Evolutionary conservation across 2,113 vertebrate genomes (phyloP).

Genomic region (Columbina picui): DNA sequence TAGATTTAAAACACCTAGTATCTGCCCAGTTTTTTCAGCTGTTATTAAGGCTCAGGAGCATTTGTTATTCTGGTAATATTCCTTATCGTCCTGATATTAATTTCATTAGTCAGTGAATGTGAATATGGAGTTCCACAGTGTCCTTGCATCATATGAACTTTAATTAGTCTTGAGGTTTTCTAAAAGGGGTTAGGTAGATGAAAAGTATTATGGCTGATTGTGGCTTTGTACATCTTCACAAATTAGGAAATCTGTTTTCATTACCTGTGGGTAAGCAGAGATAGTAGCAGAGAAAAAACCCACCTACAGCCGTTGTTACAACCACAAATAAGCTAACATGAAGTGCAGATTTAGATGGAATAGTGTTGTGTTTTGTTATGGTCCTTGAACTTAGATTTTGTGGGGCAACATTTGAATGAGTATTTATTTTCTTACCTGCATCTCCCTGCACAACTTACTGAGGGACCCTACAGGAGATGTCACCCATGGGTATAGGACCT

Average conservation of each 20-base stretch:
- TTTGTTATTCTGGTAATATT: constrained; percentile 45
- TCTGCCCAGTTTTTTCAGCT: not conserved
- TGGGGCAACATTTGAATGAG: not conserved
- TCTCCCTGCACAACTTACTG: not conserved
- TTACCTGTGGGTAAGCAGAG: not conserved
- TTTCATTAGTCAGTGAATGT: not conserved
- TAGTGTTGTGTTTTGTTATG: not conserved
- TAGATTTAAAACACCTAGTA: constrained; percentile 45
- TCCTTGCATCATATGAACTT: not conserved
- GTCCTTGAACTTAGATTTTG: not conserved
- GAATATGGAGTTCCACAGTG: not conserved
- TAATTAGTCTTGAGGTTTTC: constrained; percentile 6
- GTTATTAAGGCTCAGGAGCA: constrained; percentile 11
- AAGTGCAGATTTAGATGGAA: not conserved
- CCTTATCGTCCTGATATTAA: constrained; percentile 27
- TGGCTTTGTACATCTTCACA: not conserved
- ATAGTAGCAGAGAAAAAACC: not conserved
- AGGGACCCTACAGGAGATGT: not conserved
- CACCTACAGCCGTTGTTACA: not conserved
- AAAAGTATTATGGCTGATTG: not conserved
- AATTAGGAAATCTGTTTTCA: not conserved
- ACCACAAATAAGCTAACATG: not conserved
- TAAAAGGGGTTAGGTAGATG: not conserved
- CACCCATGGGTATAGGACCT: not conserved
- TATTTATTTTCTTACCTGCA: not conserved